Base-by-base conservation (phyloP, 1,140 invertebrate species). In the Himalopsyche phryganea region DNA sequence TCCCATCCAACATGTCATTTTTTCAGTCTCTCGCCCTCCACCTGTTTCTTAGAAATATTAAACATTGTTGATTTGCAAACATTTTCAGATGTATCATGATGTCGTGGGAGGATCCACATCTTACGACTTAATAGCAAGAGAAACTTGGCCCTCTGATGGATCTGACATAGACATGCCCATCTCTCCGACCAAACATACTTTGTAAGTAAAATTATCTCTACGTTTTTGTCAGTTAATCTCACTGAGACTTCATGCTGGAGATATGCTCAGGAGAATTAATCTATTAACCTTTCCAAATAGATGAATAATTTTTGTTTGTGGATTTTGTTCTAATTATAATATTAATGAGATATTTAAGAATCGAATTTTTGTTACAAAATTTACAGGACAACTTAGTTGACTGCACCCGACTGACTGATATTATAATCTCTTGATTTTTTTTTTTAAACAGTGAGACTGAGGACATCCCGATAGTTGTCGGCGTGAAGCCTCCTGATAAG, bases 91-190 rank as follows among this genome's bases (percentile, higher is more conserved):
- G 59, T 84, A 83, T 63, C 74, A 79, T 33, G 81, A 83, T 60
- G 80, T 82, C 11, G 80, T 82, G 11, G 78, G 83, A 48, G 78
- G 83, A 50, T 78, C 83, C 4, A 81, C 83, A 33, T 82, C 83
- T 1, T 86, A 85, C 65, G 84, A 87, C 65, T 66, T 86, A 7
- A 79, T 86, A 66, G 84, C 83, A 0, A 75, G 83, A 1, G 85
- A 86, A 65, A 82, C 80, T 58, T 87, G 85, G 84, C 80, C 81
- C 49, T 85, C 83, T 0, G 84, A 87, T 60, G 81, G 80, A n/a
- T 85, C 84, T 0, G 83, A 85, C 58, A 75, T 75, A 33, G 81
- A 82, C 42, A 66, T 72, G 17, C 67, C 69, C n/a, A 38, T 63
- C 4, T 71, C 52, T 17, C 73, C 76, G 33, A 73, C 71, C 46